Percentiles rank a stretch among this genome's conserved stretches.
Evolutionary conservation across 2,113 vertebrate species (phyloP).

Genomic region (Urocitellus parryii): DNA sequence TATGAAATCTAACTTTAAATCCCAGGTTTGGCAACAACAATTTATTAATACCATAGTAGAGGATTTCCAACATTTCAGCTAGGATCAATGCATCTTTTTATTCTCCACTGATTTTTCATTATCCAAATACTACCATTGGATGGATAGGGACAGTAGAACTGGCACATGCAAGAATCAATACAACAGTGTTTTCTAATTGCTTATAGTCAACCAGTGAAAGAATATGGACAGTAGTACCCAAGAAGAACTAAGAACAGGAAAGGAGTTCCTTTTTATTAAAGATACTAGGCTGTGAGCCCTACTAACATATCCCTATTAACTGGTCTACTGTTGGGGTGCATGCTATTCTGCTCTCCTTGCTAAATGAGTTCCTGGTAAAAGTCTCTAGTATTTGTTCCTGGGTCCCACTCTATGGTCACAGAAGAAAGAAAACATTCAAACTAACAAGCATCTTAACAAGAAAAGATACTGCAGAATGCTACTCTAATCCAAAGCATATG

Average conservation of each 20-base stretch:
- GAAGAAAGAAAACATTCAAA: neutral
- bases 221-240: neutral
- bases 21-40: neutral
- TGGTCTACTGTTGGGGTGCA: fast-evolving
- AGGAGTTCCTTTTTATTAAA: neutral
- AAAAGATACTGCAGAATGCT: neutral
- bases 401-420: neutral
- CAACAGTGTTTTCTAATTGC: neutral
- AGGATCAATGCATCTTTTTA: neutral
- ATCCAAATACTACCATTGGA: neutral
- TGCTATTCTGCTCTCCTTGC: neutral
- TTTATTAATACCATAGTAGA: neutral
- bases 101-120: neutral
- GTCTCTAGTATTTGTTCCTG: neutral
- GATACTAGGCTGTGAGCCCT: too few relatives aligned
- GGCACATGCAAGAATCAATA: neutral
- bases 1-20: neutral
- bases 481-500: neutral
- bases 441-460: neutral
- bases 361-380: neutral
- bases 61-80: neutral
- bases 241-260: neutral
- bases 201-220: neutral
- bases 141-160: neutral
- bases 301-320: neutral